These are phyloP conservation scores for Acleris literana DNA, from an alignment of 2,888 invertebrate species.

Conservation along the genomic window DNA sequence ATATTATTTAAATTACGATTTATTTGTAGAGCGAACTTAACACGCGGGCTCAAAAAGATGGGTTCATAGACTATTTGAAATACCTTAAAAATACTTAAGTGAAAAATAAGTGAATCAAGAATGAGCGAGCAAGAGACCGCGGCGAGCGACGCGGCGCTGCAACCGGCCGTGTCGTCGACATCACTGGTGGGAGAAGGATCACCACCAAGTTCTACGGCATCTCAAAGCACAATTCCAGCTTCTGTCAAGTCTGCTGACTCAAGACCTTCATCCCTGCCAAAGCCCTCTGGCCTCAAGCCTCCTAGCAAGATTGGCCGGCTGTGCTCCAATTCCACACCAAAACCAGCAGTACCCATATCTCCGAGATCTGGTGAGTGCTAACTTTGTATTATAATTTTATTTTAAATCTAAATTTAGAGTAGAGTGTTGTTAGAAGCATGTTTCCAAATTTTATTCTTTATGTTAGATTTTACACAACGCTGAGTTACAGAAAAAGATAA, in stretches of 20 bases:
- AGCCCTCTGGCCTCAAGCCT: slow-evolving; percentile 85
- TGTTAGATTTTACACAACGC: neutral
- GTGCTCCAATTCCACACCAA: slow-evolving; percentile 85
- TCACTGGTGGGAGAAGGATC: slow-evolving; percentile 64
- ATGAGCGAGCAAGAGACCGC: slow-evolving; percentile 72
- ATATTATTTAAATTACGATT: slow-evolving; percentile 37
- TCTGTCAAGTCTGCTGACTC: slow-evolving; percentile 52
- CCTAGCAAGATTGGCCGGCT: slow-evolving; percentile 87
- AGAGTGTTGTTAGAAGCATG: slow-evolving; percentile 12
- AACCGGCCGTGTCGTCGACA: slow-evolving; percentile 61
- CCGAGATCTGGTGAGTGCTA: slow-evolving; percentile 78
- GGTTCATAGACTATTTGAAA: slow-evolving; percentile 40
- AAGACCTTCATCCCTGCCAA: slow-evolving; percentile 72
- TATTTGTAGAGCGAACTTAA: slow-evolving; percentile 34
- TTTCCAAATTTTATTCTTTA: slow-evolving; percentile 8
- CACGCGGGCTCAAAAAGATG: slow-evolving; percentile 39
- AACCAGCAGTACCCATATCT: slow-evolving; percentile 86
- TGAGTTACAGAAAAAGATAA: slow-evolving; percentile 15
- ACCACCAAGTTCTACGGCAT: slow-evolving; percentile 60
- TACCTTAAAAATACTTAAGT: slow-evolving; percentile 46
- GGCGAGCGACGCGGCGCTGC: slow-evolving; percentile 49
- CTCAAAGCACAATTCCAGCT: slow-evolving; percentile 43
- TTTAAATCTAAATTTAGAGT: neutral
- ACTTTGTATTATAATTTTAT: too few species aligned
- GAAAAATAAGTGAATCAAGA: slow-evolving; percentile 56